Base-by-base conservation (phyloP, 2,888 invertebrate genomes). In the Congeria kusceri region DNA sequence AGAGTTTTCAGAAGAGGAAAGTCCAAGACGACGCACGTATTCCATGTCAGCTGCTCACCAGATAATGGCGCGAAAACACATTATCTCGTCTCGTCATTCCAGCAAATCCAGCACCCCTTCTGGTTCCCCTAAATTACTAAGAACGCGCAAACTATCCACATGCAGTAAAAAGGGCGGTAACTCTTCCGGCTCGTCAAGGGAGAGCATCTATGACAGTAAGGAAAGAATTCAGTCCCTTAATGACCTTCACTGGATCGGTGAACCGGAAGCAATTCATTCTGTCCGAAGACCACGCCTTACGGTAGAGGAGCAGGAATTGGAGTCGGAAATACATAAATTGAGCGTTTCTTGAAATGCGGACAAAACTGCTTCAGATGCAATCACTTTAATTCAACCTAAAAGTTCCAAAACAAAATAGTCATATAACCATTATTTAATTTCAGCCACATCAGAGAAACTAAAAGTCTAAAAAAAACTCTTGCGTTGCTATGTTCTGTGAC, bases 231-330 rank as follows among this genome's bases (percentile, higher is more conserved):
- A 77, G 11, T 85, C 86, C 53, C 71, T 88, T 64, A 86, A 86
- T 47, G 84, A 87, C 49, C 58, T 84, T 1, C 84, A 85, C 63
- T 88, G 88, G 89, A 67, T 86, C 15, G 89, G 89, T 53, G 85
- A 89, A 53, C 89, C 89, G 56, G 89, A 88, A 70, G 89, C 89
- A 1, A 89, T 88, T 39, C 83, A 87, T 71, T 89, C 90, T 15
- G 87, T 89, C 11, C 71, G 90, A 18, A 66, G 89, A n/a, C 84
- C 87, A 11, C 56, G 88, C 27, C 88, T 88, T 76, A 86, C 87
- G 1, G 85, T 86, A 9, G 87, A 87, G 57, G 87, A 89, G 69
- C 89, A 86, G 61, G 87, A 88, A 57, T 71, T 83, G 7, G 88
- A 86, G n/a, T 61, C 76, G 11, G 85, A 87, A 75, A 65, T 85